Evolutionary conservation across 2,888 invertebrate species (phyloP), one percentile per base, ranked within the genome.

Genomic region (Nomada ferruginata): DNA sequence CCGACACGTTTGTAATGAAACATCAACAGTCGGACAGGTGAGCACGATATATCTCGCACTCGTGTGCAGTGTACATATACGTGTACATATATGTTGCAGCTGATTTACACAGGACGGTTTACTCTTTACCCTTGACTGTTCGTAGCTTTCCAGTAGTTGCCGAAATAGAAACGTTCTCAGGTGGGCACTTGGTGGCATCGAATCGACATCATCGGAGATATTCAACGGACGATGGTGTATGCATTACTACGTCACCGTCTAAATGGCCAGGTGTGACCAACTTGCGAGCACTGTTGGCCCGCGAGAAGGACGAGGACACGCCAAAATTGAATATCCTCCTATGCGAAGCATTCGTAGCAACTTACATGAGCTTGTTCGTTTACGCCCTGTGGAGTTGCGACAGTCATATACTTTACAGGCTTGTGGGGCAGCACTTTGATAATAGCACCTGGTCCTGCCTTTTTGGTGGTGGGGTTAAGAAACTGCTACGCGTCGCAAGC

Each of bases 261-360:
- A 98, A 98, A 94, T 98, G 98, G 98, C 98, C 98, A 52, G 99
- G 99, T 15, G 99, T 99, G 0, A 98, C 98, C 0, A 98, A 98
- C 77, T 95, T 99, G 57, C 95, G 99, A 42, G 98, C 98, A 0
- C 94, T 99, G 59, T 94, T 99, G 9, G 97, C 98, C 0, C 95
- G 98, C 29, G 99, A 99, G 89, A 98, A 98, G 86, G 99, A 99
- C 91, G 98, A 98, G 91, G 97, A 97, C 88, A 97, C 98, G 2
- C 99, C 99, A 0, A 97, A 98, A 82, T 95, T 99, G 66, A 97
- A 97, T 87, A 97, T 99, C 36, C 94, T 99, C 13, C 95, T 99
- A 26, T 97, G 98, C 74, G 99, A 99, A 94, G 96, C 98, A 0
- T 98, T 99, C 94, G 96, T 98, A 26, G 97, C 98, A 0, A 98